Evolutionary conservation across 1,140 invertebrate species (phyloP), one percentile per base, ranked within the genome.

Genomic region (Listronotus oregonensis): DNA sequence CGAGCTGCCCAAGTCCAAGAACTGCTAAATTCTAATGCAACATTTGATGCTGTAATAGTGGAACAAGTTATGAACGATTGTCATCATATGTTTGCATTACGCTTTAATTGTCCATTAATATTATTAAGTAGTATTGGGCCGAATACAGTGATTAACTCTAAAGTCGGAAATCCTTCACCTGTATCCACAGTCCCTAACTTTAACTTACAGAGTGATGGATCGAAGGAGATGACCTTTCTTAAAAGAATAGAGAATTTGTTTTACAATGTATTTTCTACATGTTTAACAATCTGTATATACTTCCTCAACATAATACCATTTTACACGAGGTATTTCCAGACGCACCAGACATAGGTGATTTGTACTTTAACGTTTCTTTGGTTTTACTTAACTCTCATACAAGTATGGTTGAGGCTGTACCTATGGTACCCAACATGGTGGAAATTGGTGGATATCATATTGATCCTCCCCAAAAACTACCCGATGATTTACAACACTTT

Each of bases 61-160:
- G 88, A 90, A 73, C 81, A 82, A 59, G 89, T 90, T 69, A 87
- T 88, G 40, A 85, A 82, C 51, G 87, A 90, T 58, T 90, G 88
- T 71, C 83, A 85, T 67, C 75, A 88, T 57, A 85, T 82, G 8
- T 76, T 90, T n/a, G 81, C 84, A 39, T 78, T 86, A 60, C 83
- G 85, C 68, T 82, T 89, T 17, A 78, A 85, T 47, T 83, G 83
- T 3, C 87, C 87, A 0, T 81, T 85, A 1, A 83, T 91, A 7
- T 78, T 80, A 0, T 64, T 84, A 6, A 81, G 80, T 54, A 70
- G 77, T 4, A 12, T 74, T 9, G 66, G 70, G n/a, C 18, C 67
- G 0, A 67, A 67, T 31, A n/a, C 15, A 42, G 70, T 61, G 66
- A 64, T 68, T 12, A 75, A 75, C 44, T 11, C 44, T 21, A 31